phyloP scores from a whole-genome alignment of 2,888 invertebrate species.

The Oxycera nigricornis region DNA sequence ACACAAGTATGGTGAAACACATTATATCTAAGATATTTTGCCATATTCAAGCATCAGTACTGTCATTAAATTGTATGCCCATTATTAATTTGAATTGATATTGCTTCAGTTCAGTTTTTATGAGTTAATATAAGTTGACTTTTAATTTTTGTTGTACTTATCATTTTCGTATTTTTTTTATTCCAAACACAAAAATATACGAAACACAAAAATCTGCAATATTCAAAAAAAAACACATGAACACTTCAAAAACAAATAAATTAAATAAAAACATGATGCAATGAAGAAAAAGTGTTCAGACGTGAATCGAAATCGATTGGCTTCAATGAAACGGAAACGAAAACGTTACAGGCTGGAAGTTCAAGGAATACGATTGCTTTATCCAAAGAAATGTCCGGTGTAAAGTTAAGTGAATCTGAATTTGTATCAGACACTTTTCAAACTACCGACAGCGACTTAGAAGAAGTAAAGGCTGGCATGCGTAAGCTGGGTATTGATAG shows the following conservation, averaged over 20 bases:
- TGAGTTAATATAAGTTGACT: slow-evolving; percentile 47
- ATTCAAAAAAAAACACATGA: slow-evolving; percentile 52
- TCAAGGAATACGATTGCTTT: slow-evolving; percentile 54
- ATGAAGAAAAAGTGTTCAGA: neutral
- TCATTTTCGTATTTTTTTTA: slow-evolving; percentile 47
- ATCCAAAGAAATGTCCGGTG: slow-evolving; percentile 50
- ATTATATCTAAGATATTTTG: slow-evolving; percentile 1
- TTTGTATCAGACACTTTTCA: slow-evolving; percentile 80
- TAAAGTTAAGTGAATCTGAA: slow-evolving; percentile 66
- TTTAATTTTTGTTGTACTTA: slow-evolving; percentile 57
- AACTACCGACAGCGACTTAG: slow-evolving; percentile 70
- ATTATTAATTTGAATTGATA: neutral
- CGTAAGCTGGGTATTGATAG: slow-evolving; percentile 72
- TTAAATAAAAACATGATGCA: slow-evolving; percentile 24
- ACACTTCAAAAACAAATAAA: slow-evolving; percentile 50
- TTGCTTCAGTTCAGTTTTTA: slow-evolving; percentile 4
- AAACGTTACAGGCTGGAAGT: neutral
- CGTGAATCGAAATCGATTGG: neutral
- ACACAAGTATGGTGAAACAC: slow-evolving; percentile 19
- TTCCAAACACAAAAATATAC: slow-evolving; percentile 54
- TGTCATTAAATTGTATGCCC: neutral
- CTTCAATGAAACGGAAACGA: too few relatives aligned
- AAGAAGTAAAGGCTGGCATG: slow-evolving; percentile 79
- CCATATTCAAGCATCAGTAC: slow-evolving; percentile 25
- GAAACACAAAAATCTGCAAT: slow-evolving; percentile 51